phyloP scores from a whole-genome alignment of 1,140 invertebrate genomes.

The Panagrolaimus sp. region DNA sequence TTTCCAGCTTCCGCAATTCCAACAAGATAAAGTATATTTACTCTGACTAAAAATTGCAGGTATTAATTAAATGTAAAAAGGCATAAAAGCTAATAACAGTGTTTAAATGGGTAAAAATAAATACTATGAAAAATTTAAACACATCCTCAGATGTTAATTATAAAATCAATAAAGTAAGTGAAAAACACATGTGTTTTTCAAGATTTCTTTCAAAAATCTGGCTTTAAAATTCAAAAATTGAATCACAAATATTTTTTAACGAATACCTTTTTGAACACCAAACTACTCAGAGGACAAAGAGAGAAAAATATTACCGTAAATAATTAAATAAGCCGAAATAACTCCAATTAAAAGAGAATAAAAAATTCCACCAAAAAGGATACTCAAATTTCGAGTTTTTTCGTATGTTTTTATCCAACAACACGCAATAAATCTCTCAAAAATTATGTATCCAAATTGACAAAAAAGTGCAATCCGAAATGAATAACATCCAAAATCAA shows the following conservation, averaged over 20 bases:
- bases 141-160: no score
- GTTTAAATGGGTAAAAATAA: no score
- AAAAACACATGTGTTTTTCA: no score
- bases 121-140: no score
- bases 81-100: no score
- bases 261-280: no score
- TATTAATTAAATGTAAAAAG: no score
- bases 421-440: background rate
- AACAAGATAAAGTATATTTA: background rate
- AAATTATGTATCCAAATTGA: background rate
- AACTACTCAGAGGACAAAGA: background rate
- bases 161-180: no score
- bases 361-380: background rate
- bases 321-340: background rate
- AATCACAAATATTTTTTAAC: no score
- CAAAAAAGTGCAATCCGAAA: background rate
- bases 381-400: background rate
- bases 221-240: no score
- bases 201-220: no score
- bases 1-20: background rate
- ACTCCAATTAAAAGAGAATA: background rate
- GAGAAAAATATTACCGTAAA: background rate
- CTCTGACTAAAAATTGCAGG: no score
- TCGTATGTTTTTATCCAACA: background rate
- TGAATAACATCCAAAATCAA: background rate